Evolutionary conservation across 2,113 vertebrate species (phyloP).

Genomic region (Spermophilus dauricus): DNA sequence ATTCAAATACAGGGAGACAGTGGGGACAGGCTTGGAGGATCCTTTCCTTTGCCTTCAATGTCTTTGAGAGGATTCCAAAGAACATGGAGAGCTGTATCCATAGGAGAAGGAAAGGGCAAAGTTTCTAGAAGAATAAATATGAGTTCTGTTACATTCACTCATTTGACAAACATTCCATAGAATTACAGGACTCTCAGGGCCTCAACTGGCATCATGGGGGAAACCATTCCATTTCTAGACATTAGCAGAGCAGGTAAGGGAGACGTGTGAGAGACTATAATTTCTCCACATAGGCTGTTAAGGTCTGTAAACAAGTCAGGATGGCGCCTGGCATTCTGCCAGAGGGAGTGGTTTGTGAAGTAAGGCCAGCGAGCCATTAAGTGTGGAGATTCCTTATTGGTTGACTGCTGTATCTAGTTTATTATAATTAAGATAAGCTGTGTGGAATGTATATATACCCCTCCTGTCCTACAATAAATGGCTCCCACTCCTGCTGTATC

Average conservation of each 20-base stretch:
- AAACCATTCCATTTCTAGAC: neutral
- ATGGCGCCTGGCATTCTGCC: too few relatives aligned
- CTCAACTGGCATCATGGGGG: neutral
- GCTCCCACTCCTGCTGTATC: too few relatives aligned
- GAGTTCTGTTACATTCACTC: neutral
- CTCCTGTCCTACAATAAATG: too few relatives aligned
- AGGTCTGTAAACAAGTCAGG: too few relatives aligned
- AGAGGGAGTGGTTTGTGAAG: too few relatives aligned
- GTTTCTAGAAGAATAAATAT: neutral
- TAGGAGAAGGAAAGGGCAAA: neutral
- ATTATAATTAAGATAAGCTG: too few relatives aligned
- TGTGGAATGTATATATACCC: too few relatives aligned
- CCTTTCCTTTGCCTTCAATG: neutral
- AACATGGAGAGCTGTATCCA: neutral
- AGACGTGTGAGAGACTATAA: neutral
- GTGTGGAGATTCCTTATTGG: too few relatives aligned
- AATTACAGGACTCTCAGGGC: too few relatives aligned
- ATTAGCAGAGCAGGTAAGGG: neutral
- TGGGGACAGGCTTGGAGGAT: neutral
- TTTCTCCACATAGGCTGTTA: neutral
- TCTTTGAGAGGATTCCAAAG: neutral
- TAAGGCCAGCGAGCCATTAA: too few relatives aligned
- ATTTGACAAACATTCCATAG: neutral
- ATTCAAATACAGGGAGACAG: neutral
- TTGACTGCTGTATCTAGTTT: too few relatives aligned